Percentiles rank a stretch among this genome's conserved stretches.
phyloP scores from a whole-genome alignment of 1,140 invertebrate species.

The Dendrolimus kikuchii region DNA sequence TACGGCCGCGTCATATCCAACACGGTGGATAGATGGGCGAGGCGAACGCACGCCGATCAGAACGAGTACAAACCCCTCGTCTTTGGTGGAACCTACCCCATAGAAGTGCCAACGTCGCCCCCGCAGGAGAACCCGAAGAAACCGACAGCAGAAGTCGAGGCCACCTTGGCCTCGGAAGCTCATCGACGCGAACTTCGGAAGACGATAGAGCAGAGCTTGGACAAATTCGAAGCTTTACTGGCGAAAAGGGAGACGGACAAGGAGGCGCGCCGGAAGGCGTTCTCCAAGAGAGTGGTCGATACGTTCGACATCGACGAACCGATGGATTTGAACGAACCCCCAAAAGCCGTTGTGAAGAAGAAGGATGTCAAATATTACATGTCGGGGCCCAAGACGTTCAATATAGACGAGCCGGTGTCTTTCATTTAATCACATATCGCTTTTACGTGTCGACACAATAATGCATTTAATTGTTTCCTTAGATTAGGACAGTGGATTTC shows the following conservation, averaged over 20 bases:
- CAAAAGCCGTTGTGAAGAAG: slow-evolving; percentile 9
- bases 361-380: slow-evolving; percentile 39
- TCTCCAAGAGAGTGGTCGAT: slow-evolving; percentile 11
- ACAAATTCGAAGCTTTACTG: slow-evolving; percentile 44
- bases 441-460: too few species aligned
- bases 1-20: slow-evolving; percentile 73
- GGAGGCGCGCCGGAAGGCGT: slow-evolving; percentile 3
- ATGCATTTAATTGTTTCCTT: too few species aligned
- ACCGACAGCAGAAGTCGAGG: background rate
- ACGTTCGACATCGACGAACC: slow-evolving; percentile 44
- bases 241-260: slow-evolving; percentile 13
- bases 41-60: slow-evolving; percentile 29
- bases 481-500: too few species aligned
- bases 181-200: slow-evolving; percentile 23
- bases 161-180: slow-evolving; percentile 7
- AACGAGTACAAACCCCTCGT: slow-evolving; percentile 76
- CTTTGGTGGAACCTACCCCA: slow-evolving; percentile 87
- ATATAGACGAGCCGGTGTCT: slow-evolving; percentile 74
- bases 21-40: slow-evolving; percentile 76
- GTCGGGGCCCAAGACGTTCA: slow-evolving; percentile 73
- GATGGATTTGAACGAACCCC: slow-evolving; percentile 12
- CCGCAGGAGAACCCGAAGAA: slow-evolving; percentile 19
- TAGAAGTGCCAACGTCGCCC: slow-evolving; percentile 76
- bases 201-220: slow-evolving; percentile 46
- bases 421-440: slow-evolving; percentile 14